Base-by-base conservation (phyloP, 2,888 invertebrate genomes). In the Tanaodytes sp. region DNA sequence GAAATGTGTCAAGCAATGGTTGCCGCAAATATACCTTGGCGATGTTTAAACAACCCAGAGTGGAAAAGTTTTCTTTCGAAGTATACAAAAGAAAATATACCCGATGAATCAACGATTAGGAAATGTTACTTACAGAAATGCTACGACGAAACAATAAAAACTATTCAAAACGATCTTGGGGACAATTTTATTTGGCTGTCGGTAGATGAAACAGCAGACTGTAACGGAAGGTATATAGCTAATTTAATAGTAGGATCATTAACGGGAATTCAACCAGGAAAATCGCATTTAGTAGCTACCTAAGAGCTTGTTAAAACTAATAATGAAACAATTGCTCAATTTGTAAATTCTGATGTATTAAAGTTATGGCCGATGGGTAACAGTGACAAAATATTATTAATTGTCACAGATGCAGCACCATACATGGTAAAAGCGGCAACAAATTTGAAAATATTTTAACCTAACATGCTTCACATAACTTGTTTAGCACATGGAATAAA, bases 1-100 rank as follows among this genome's bases (percentile, higher is more conserved):
- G 42, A 57, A n/a, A 5, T 57, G 16, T 57, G 57, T 6, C 45
- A 57, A 43, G 57, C 57, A 20, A 57, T 57, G 43, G 30, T 36
- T 6, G 45, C 57, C 11, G 11, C 16, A 4, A 42, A 57, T 16
- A 46, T 57, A 12, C 57, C 43, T n/a, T 57, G 45, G 36, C 45
- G 37, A 11, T 33, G 2, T 2, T 15, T 46, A 16, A 19, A 40
- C 6, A 58, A 48, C 30, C 1, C 15, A 46, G 18, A 8, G 9
- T 58, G 3, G 2, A 39, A n/a, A 31, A n/a, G 14, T 1, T 46
- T 58, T 37, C 18, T 58, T 1, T 11, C 14, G 1, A 58, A 48
- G 18, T 58, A 58, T 40, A 39, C 46, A 0, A 5, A 42, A 8
- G 2, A 52, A 12, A 40, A 30, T 40, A 11, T 37, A 14, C 15